Conservation (phyloP, 2,113 vertebrate genomes). For the Neodontobutis hainanensis region DNA sequence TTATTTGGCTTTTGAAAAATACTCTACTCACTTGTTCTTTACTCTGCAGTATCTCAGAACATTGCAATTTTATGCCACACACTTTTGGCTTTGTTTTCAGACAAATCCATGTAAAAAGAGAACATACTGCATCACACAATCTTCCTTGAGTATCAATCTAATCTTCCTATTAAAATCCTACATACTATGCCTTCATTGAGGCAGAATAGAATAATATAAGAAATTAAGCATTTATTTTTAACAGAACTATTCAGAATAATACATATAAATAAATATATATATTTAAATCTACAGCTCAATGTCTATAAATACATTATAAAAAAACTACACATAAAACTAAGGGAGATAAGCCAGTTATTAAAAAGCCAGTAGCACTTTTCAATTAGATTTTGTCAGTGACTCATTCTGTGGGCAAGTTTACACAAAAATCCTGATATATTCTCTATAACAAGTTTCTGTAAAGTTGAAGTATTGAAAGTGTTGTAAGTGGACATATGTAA, state of each 20-base stretch:
- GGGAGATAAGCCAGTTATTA: constrained; percentile 61
- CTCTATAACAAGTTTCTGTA: neutral
- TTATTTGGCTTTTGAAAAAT: no score
- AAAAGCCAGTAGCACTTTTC: constrained; percentile 35
- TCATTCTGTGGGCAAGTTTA: constrained; percentile 60
- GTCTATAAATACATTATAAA: constrained; percentile 57
- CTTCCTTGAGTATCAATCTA: no score
- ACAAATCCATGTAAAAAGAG: no score
- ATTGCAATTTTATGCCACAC: no score
- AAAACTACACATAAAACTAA: constrained; percentile 45
- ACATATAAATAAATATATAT: constrained; percentile 36
- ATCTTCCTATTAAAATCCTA: neutral
- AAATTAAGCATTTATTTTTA: constrained; percentile 58
- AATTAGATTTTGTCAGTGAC: constrained; percentile 58
- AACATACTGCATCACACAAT: no score
- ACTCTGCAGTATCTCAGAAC: no score
- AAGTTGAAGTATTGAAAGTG: neutral
- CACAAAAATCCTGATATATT: constrained; percentile 21
- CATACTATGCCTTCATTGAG: constrained; percentile 20
- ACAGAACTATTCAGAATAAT: constrained; percentile 46
- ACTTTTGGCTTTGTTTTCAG: no score
- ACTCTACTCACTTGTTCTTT: no score
- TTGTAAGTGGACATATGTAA: constrained; percentile 29
- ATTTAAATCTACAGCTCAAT: constrained; percentile 43
- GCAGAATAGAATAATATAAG: constrained; percentile 31